Evolutionary conservation across 2,797 vertebrate genomes (phyloP), one percentile per base, ranked within the genome.

Genomic region (Gallinago nigripennis): DNA sequence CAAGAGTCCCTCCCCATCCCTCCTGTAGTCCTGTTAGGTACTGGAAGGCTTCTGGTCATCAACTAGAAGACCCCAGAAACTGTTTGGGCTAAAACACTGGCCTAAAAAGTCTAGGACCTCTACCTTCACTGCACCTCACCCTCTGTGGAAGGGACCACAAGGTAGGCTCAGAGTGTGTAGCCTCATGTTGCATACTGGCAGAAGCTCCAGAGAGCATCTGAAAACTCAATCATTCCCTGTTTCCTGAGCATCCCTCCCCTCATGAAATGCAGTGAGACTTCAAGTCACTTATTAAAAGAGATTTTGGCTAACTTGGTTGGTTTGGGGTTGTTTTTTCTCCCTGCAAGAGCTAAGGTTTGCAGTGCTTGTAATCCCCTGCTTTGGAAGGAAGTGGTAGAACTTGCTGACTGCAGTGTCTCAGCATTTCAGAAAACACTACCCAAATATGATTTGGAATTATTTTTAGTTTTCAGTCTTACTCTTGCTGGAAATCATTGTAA

Each of bases 301-400:
- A 21, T 77, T 46, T 66, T 27, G 33, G 2, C n/a, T 30, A 8
- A 78, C 4, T 35, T 46, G 45, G 45, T 46, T 46, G 45, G 45
- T 46, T 20, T 35, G 10, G 57, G 7, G 2, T 37, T 35, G 12
- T 1, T 0, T 12, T 25, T 37, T 16, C 15, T 21, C 30, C 20
- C 6, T 83, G 8, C 3, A 39, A 61, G 8, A 28, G 2, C 27
- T 43, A 35, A 76, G 33, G 5, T 13, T 35, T 53, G 11, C 25
- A 14, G 13, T 15, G 8, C 4, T 79, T 58, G 3, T 30, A 45
- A 25, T 33, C 12, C 7, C 6, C 17, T 77, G 8, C 27, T 66
- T 46, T 56, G 56, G 16, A 78, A 80, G 23, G 28, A 18, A 56
- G 12, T n/a, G 24, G 11, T 68, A 57, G 28, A 39, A 31, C 8